These are phyloP conservation scores for Cynaeus angustus DNA, from an alignment of 2,888 invertebrate genomes.

Conservation along the genomic window DNA sequence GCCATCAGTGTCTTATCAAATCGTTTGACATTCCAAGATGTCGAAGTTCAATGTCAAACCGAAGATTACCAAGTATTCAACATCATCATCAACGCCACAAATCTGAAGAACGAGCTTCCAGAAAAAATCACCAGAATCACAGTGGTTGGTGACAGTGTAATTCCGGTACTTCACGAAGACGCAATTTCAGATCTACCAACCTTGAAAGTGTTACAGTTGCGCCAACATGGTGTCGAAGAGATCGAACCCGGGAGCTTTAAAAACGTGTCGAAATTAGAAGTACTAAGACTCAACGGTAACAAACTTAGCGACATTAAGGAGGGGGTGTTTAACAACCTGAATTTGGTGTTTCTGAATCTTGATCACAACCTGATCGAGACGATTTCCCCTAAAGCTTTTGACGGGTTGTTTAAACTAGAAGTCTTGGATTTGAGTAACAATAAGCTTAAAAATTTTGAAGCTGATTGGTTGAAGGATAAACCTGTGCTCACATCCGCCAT, in stretches of 20 bases:
- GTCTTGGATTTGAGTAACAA: constrained; percentile 60
- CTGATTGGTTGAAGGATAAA: constrained; percentile 58
- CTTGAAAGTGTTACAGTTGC: constrained; percentile 55
- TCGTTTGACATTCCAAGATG: neutral
- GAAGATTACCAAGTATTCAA: constrained; percentile 7
- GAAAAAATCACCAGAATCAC: neutral
- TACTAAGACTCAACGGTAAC: constrained; percentile 58
- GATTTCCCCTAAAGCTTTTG: constrained; percentile 60
- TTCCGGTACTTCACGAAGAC: neutral
- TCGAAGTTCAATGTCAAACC: constrained; percentile 7
- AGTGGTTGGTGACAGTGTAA: neutral
- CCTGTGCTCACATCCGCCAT: constrained; percentile 57
- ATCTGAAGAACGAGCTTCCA: neutral
- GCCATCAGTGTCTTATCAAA: neutral
- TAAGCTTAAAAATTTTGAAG: constrained; percentile 55
- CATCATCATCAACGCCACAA: neutral
- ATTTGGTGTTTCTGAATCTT: constrained; percentile 57
- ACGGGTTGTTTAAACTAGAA: constrained; percentile 57
- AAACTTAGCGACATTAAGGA: constrained; percentile 57
- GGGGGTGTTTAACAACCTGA: constrained; percentile 58
- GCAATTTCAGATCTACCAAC: constrained; percentile 33
- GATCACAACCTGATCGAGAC: constrained; percentile 58
- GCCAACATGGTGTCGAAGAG: constrained; percentile 57
- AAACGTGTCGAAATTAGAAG: constrained; percentile 51
- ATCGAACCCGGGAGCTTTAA: constrained; percentile 59